Conservation (phyloP, 2,797 vertebrate species). For the Moxostoma hubbsi region DNA sequence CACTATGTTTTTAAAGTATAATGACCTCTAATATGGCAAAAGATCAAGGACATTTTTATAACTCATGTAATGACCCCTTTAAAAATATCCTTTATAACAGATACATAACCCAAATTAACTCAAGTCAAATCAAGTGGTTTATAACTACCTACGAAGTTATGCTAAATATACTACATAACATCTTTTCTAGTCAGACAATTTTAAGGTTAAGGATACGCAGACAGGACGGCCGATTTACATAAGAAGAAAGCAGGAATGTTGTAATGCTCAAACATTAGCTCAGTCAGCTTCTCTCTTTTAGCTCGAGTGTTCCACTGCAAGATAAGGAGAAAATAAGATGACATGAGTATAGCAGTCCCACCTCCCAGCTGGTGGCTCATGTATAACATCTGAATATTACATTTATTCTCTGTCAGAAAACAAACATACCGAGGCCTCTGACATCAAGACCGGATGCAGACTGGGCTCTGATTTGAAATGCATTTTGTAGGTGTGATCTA, state of each 20-base stretch:
- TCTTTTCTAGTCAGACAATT: background rate
- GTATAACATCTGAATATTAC: background rate
- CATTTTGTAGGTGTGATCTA: constrained; percentile 99
- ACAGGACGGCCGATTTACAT: constrained; percentile 97
- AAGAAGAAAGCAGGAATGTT: constrained; percentile 99
- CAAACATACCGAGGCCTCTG: constrained; percentile 92
- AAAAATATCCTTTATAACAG: too few relatives aligned
- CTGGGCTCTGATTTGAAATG: constrained; percentile 98
- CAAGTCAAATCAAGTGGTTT: background rate
- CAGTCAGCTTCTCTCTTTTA: constrained; percentile 96
- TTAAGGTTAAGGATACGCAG: constrained; percentile 89
- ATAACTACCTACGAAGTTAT: background rate
- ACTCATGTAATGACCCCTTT: too few relatives aligned
- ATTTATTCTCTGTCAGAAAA: background rate
- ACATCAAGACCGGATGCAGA: constrained; percentile 98
- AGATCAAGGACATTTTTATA: too few relatives aligned
- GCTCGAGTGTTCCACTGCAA: constrained; percentile 93
- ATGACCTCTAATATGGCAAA: too few relatives aligned
- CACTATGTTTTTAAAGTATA: too few relatives aligned
- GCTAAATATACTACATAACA: background rate
- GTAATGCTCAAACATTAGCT: constrained; percentile 99
- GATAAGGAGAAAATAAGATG: constrained; percentile 8
- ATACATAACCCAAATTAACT: background rate
- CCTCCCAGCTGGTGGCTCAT: too few relatives aligned
- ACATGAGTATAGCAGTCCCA: background rate